These are phyloP conservation scores for Diadegma fenestrale DNA, from an alignment of 2,888 invertebrate genomes.

Conservation along the genomic window DNA sequence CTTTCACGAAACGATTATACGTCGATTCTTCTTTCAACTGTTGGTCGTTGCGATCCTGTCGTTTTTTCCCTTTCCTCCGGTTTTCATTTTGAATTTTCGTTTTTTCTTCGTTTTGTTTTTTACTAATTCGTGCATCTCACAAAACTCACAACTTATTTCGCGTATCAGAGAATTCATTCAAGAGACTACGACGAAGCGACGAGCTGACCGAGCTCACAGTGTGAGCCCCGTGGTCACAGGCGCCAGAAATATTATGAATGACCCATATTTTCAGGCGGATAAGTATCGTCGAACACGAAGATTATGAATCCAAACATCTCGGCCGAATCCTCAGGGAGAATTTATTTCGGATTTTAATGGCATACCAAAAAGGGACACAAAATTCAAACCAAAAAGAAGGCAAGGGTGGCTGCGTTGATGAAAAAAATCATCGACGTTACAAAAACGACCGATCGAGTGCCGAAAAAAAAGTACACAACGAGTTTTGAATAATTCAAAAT, in stretches of 20 bases:
- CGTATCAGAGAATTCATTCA: conserved; percentile 71
- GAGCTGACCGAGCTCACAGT: conserved; percentile 35
- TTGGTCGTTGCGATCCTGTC: conserved; percentile 50
- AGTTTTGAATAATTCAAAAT: background rate
- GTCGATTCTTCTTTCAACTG: conserved; percentile 71
- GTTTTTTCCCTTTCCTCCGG: conserved; percentile 19
- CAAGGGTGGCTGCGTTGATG: background rate
- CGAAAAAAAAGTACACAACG: background rate
- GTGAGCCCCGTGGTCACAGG: conserved; percentile 51
- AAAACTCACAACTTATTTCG: conserved; percentile 52
- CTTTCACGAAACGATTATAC: conserved; percentile 82
- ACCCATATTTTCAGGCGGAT: conserved; percentile 25
- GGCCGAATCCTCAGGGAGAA: background rate
- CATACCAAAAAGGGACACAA: background rate
- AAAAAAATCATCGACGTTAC: background rate
- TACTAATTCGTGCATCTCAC: conserved; percentile 17
- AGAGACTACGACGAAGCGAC: conserved; percentile 39
- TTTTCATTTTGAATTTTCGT: background rate
- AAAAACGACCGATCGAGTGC: background rate
- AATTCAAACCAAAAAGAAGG: background rate
- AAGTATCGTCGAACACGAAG: conserved; percentile 57
- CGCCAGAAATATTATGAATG: conserved; percentile 57
- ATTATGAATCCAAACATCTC: conserved; percentile 44
- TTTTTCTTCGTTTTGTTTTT: conserved; percentile 28
- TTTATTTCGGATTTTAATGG: conserved; percentile 27